Evolutionary conservation across 2,797 vertebrate species (phyloP).

Genomic region (Leptodactylus fallax): DNA sequence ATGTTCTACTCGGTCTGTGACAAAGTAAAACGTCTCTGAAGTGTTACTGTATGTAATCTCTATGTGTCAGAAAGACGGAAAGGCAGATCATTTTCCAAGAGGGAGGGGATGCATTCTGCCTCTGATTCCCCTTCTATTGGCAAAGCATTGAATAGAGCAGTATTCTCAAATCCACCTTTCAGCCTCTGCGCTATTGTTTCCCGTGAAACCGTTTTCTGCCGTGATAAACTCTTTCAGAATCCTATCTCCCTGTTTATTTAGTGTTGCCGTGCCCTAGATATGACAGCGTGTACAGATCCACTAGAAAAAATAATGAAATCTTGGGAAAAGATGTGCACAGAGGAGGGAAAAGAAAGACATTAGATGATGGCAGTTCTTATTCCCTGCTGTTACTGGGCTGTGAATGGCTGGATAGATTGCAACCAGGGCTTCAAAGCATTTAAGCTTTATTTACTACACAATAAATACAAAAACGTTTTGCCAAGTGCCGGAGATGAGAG

Average conservation of each 20-base stretch:
- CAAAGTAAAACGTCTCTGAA: slow-evolving; percentile 38
- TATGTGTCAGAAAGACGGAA: slow-evolving; percentile 40
- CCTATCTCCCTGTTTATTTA: slow-evolving; percentile 65
- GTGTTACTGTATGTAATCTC: slow-evolving; percentile 42
- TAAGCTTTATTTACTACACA: slow-evolving; percentile 70
- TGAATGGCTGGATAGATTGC: slow-evolving; percentile 65
- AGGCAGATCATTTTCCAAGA: slow-evolving; percentile 53
- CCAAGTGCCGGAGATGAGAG: slow-evolving; percentile 64
- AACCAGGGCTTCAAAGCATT: slow-evolving; percentile 68
- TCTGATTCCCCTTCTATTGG: slow-evolving; percentile 55
- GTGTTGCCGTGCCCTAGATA: slow-evolving; percentile 68
- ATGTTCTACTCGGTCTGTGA: slow-evolving; percentile 40
- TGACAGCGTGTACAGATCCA: slow-evolving; percentile 65
- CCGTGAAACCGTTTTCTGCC: slow-evolving; percentile 62
- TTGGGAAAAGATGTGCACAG: slow-evolving; percentile 63
- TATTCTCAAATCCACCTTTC: slow-evolving; percentile 63
- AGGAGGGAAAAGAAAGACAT: slow-evolving; percentile 64
- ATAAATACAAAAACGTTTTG: slow-evolving; percentile 68
- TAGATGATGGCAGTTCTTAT: slow-evolving; percentile 69
- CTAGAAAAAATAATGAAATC: slow-evolving; percentile 70
- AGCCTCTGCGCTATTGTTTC: slow-evolving; percentile 58
- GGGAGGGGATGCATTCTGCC: slow-evolving; percentile 22
- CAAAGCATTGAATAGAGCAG: slow-evolving; percentile 53
- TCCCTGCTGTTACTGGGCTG: slow-evolving; percentile 68
- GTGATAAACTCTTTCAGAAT: slow-evolving; percentile 66